Percentiles rank a stretch among this genome's conserved stretches.
Conservation (phyloP, 2,113 vertebrate species). For the Mesitornis unicolor region DNA sequence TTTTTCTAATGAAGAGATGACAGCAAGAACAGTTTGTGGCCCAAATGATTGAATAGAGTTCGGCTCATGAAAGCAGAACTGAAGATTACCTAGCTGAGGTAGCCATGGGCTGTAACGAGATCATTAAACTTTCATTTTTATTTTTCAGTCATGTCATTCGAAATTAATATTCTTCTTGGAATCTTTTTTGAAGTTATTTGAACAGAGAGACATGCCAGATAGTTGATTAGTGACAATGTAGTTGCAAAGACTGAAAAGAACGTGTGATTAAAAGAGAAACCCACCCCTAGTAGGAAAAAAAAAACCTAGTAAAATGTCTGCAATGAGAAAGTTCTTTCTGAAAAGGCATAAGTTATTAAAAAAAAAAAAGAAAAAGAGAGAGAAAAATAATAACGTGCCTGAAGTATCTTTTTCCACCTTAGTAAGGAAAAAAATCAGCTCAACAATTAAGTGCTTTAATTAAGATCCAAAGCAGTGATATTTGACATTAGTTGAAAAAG, state of each 20-base stretch:
- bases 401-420: background rate
- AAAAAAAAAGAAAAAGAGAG: background rate
- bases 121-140: background rate
- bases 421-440: background rate
- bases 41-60: background rate
- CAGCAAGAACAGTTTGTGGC: background rate
- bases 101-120: background rate
- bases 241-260: background rate
- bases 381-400: background rate
- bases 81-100: background rate
- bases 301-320: background rate
- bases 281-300: background rate
- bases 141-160: background rate
- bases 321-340: background rate
- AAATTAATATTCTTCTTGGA: background rate
- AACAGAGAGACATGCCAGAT: background rate
- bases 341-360: background rate
- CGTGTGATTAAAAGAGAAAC: background rate
- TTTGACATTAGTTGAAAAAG: background rate
- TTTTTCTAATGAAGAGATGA: background rate
- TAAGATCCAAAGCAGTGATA: background rate
- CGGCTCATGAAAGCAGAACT: background rate
- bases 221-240: background rate
- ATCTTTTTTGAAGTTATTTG: background rate
- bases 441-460: background rate